Conservation (phyloP, 2,113 vertebrate species). For the Bufo gargarizans region DNA sequence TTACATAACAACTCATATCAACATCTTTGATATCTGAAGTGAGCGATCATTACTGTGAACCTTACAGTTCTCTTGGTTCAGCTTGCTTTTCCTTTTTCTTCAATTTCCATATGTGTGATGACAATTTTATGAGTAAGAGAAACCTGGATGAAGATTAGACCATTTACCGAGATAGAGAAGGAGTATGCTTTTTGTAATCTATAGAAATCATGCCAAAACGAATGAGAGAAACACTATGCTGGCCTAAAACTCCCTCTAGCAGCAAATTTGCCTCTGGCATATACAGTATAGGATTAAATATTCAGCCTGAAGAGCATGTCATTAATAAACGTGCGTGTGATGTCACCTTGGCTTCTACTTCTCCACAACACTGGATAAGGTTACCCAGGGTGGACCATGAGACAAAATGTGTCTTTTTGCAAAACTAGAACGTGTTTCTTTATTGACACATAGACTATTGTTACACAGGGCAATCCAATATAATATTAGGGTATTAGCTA, state of each 20-base stretch:
- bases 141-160: neutral
- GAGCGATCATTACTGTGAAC: neutral
- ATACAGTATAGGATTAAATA: neutral
- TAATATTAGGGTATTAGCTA: conserved; percentile 21
- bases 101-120: neutral
- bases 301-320: neutral
- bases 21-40: neutral
- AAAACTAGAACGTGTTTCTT: neutral
- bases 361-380: neutral
- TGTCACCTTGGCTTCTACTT: conserved; percentile 1
- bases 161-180: neutral
- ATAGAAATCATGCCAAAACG: neutral
- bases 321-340: neutral
- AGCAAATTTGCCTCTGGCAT: neutral
- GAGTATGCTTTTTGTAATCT: neutral
- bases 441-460: neutral
- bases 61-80: neutral
- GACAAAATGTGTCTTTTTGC: neutral
- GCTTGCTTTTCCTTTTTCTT: neutral
- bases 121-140: neutral
- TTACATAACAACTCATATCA: neutral
- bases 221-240: neutral
- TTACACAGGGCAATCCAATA: neutral
- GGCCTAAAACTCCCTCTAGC: neutral
- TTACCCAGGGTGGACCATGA: neutral